phyloP scores from a whole-genome alignment of 2,888 invertebrate genomes.

The Dinocampus coccinellae region DNA sequence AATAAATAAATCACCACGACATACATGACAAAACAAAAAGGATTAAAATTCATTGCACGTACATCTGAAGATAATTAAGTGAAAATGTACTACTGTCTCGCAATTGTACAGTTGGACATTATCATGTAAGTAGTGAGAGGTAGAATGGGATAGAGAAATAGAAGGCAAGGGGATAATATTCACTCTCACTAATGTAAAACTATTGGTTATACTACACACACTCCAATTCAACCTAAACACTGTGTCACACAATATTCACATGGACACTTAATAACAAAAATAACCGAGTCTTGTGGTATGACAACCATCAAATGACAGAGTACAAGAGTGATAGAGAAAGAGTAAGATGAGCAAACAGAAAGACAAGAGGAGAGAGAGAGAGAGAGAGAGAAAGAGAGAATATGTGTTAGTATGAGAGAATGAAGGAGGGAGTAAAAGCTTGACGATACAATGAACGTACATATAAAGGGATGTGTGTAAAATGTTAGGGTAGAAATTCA shows the following conservation, averaged over 20 bases:
- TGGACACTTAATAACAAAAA: no score
- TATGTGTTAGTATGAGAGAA: no score
- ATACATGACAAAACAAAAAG: background rate
- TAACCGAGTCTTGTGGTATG: conserved; percentile 1
- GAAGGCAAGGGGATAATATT: conserved; percentile 18
- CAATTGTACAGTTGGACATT: no score
- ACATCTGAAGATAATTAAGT: conserved; percentile 48
- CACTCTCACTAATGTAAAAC: conserved; percentile 39
- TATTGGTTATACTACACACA: conserved; percentile 21
- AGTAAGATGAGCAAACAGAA: no score
- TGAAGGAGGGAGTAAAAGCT: no score
- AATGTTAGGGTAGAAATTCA: background rate
- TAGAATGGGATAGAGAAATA: no score
- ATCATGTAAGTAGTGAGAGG: no score
- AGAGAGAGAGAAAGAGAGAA: no score
- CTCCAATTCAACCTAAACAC: conserved; percentile 1
- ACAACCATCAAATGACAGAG: no score
- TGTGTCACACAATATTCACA: background rate
- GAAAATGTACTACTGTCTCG: conserved; percentile 46
- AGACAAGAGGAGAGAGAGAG: background rate
- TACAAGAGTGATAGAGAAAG: background rate
- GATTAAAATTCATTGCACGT: background rate
- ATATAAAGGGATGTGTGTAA: background rate
- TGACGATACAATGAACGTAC: background rate
- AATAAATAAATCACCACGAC: background rate